Evolutionary conservation across 2,888 invertebrate species (phyloP).

Genomic region (Caenorhabditis sp.): DNA sequence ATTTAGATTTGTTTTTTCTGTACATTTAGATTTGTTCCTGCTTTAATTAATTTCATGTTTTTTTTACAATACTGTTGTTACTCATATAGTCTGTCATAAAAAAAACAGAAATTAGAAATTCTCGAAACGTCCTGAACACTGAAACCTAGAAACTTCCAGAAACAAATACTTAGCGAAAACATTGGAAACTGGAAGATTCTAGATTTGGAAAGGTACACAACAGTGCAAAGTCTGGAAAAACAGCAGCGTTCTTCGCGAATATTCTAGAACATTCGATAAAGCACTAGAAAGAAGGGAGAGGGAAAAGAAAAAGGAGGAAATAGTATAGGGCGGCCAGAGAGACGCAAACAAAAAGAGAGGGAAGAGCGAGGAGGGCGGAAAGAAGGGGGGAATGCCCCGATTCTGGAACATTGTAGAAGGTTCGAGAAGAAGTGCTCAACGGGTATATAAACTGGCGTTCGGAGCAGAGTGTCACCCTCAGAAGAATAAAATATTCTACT

Average conservation of each 20-base stretch:
- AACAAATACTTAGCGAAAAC: too few relatives aligned
- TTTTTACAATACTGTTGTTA: too few relatives aligned
- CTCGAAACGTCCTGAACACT: too few relatives aligned
- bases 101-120: too few relatives aligned
- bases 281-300: not conserved
- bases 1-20: too few relatives aligned
- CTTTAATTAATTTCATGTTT: too few relatives aligned
- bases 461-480: slow-evolving; percentile 19
- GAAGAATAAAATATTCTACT: slow-evolving; percentile 41
- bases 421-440: slow-evolving; percentile 28
- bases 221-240: not conserved
- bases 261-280: slow-evolving; percentile 6
- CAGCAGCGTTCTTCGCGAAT: not conserved
- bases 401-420: slow-evolving; percentile 33
- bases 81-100: too few relatives aligned
- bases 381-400: not conserved
- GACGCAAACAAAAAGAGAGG: slow-evolving; percentile 4
- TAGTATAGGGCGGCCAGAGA: not conserved
- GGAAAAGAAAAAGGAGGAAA: not conserved
- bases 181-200: not conserved
- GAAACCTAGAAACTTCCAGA: too few relatives aligned
- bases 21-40: too few relatives aligned
- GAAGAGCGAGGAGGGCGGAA: not conserved
- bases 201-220: not conserved
- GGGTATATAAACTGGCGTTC: slow-evolving; percentile 51